Base-by-base conservation (phyloP, 53 echinoderm and acorn worm genomes). In the Paracentrotus lividus region DNA sequence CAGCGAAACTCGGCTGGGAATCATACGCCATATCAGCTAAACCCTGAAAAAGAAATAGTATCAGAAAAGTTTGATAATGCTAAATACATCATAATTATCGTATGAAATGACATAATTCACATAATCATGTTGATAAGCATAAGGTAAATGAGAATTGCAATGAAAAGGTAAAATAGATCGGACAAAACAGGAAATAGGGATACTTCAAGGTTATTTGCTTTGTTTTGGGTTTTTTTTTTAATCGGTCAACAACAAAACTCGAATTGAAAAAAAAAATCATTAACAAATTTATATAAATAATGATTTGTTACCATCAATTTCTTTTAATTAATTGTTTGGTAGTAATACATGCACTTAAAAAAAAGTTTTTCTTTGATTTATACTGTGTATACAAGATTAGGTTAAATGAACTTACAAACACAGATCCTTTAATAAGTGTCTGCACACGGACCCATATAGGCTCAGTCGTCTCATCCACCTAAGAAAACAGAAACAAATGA, bases 1-100 rank as follows among this genome's bases (percentile, higher is more conserved):
- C 97, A 0, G 96, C 91, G 76, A 97, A 97, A 91, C 97, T 97
- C 1, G 97, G 97, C 42, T 97, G 97, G 33, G 93, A 77, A 53
- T 95, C 97, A 54, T 96, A 97, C 32, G 94, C 92, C 84, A 97
- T 94, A 47, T 97, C 97, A 14, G 97, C 95, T 40, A 97, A 88
- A 6, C 97, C 97, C 96, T 97, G 78, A 49, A 49, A 65, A 23
- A 92, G 90, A 78, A 90, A 49, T 36, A 54, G 32, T 20, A 31
- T 57, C 57, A 57, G 20, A 10, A 57, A 57, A 13, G 14, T 20
- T 20, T 13, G 16, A 18, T 57, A 20, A 20, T 57, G 20, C 16
- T 57, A 57, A 57, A 20, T 10, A 57, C 14, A 14, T n/a, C 20
- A 20, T 57, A 57, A n/a, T 21, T 57, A 20, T 14, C 57, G 3